Evolutionary conservation across 2,888 invertebrate species (phyloP).

Genomic region (Tetragonula carbonaria): DNA sequence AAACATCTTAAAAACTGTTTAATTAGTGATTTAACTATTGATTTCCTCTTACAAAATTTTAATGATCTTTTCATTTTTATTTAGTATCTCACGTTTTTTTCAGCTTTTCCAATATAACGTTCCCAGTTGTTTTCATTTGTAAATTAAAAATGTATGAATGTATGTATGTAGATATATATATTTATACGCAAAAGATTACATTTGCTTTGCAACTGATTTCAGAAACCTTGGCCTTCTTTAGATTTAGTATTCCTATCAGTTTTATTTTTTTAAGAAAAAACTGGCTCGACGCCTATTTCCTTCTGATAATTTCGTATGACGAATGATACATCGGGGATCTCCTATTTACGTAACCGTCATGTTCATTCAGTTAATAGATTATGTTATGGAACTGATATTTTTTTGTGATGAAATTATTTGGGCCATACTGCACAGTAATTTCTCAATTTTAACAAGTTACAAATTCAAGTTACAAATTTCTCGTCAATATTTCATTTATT

Average conservation of each 20-base stretch:
- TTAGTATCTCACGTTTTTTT: not conserved
- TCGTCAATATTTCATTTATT: not conserved
- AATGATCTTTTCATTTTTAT: not conserved
- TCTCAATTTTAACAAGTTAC: not conserved
- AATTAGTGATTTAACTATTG: not conserved
- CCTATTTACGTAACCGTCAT: not conserved
- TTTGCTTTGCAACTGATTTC: not conserved
- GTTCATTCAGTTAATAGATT: not conserved
- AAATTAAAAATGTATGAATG: not conserved
- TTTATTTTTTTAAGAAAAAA: not conserved
- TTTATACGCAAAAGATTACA: not conserved
- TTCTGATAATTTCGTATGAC: not conserved
- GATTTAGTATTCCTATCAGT: slow-evolving; percentile 21
- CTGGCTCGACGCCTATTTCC: slow-evolving; percentile 7
- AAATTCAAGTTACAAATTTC: not conserved
- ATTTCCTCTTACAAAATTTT: not conserved
- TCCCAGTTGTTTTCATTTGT: not conserved
- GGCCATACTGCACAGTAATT: not conserved
- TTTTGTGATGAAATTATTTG: too few species aligned
- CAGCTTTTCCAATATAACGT: not conserved
- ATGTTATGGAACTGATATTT: not conserved
- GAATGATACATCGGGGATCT: slow-evolving; percentile 32
- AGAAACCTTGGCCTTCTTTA: slow-evolving; percentile 34
- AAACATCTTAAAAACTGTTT: not conserved
- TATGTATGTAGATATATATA: not conserved